Percentiles rank a stretch among this genome's conserved stretches.
These are phyloP conservation scores for Sparus aurata DNA, from an alignment of 2,797 vertebrate species.

Conservation along the genomic window DNA sequence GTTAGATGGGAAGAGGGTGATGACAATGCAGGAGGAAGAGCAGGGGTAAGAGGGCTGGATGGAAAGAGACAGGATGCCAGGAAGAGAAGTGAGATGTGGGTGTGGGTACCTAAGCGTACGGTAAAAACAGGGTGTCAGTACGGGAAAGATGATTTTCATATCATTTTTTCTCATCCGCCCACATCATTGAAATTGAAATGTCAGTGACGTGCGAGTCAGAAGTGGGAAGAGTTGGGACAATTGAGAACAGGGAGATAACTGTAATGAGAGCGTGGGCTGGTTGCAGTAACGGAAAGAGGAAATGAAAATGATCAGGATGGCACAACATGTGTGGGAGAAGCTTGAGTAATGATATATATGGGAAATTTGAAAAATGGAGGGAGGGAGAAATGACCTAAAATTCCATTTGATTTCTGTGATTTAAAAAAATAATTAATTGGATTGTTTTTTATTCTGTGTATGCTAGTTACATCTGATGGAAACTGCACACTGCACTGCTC, in stretches of 20 bases:
- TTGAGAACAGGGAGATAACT: not conserved
- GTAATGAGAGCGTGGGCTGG: not conserved
- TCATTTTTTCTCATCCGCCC: conserved; percentile 35
- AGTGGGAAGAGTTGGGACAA: not conserved
- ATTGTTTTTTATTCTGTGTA: not conserved
- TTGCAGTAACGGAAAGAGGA: conserved; percentile 19
- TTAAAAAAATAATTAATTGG: not conserved
- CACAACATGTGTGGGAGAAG: conserved; percentile 3
- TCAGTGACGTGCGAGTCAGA: conserved; percentile 23
- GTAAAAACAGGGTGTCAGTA: not conserved
- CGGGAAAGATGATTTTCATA: conserved; percentile 35
- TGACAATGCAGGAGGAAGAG: conserved; percentile 15
- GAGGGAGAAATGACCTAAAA: not conserved
- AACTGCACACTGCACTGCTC: not conserved
- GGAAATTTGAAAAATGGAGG: not conserved
- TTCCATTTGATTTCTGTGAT: not conserved
- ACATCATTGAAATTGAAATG: conserved; percentile 33
- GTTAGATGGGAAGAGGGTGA: conserved; percentile 32
- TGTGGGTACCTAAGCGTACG: not conserved
- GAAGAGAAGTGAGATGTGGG: not conserved
- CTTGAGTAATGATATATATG: not conserved
- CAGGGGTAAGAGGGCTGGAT: conserved; percentile 4
- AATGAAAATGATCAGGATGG: conserved; percentile 36
- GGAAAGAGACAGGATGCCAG: conserved; percentile 16
- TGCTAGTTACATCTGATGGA: not conserved